Base-by-base conservation (phyloP, 2,797 vertebrate genomes). In the Chelon labrosus region DNA sequence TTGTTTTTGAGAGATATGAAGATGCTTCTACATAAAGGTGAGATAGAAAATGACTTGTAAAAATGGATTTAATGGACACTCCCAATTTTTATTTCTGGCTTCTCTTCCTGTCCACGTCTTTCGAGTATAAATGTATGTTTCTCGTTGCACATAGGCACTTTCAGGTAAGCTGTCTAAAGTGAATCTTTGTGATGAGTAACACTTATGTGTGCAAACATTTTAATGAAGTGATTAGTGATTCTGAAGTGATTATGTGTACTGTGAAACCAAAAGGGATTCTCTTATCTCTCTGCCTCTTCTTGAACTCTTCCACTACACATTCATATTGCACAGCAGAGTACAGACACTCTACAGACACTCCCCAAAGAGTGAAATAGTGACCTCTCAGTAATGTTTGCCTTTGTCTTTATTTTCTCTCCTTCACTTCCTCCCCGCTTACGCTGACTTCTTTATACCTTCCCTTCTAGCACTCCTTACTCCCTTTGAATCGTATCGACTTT, bases 401-500 rank as follows among this genome's bases (percentile, higher is more conserved):
- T 65, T 74, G 46, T 79, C n/a, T 53, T n/a, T 6, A 42, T 68
- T 75, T 59, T 46, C 25, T 58, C n/a, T 31, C 19, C 1, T 19
- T 63, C 46, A 10, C 17, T 49, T 52, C 49, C 25, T 77, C 14
- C 47, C 63, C 25, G 41, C n/a, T 27, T 31, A 7, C 22, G 47
- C 57, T 1, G 2, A 69, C 50, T 10, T 38, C 44, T 51, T 42
- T 41, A 38, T 61, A 54, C 1, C 14, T 73, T 62, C 47, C 39
- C 63, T 63, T 31, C 54, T 77, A 13, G 49, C 55, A 53, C 65
- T 16, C 19, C 7, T 60, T 53, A 44, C 55, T 75, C 37, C 16
- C 51, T 52, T 71, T 74, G 70, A 79, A 79, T 80, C 39, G 19
- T 52, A 71, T 79, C 54, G 25, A 56, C 68, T 42, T 57, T 63